Percentiles rank a stretch among this genome's conserved stretches.
Evolutionary conservation across 2,888 invertebrate genomes (phyloP).

Genomic region (Cosmia trapezina): DNA sequence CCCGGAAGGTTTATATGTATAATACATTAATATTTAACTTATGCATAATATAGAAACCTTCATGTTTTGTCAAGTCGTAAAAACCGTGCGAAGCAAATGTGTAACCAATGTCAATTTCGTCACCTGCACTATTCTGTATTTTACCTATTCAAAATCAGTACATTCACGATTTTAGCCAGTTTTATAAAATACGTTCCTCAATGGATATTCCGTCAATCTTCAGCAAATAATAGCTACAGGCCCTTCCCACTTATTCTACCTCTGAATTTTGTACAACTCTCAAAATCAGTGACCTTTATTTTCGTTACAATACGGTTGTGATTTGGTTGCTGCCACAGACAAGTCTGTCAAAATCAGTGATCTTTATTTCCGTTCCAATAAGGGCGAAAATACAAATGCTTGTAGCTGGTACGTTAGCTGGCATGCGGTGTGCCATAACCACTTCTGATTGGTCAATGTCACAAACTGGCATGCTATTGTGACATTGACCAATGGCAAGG

Average conservation of each 20-base stretch:
- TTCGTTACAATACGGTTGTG: no score
- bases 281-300: neutral
- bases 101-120: neutral
- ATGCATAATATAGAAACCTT: no score
- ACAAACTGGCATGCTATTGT: no score
- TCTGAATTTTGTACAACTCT: neutral
- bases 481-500: no score
- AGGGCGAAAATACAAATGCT: no score
- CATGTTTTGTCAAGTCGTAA: no score
- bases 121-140: slow-evolving; percentile 3
- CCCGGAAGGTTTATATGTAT: no score
- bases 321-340: neutral
- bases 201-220: slow-evolving; percentile 16
- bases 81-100: neutral
- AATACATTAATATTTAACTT: no score
- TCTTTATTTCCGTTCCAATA: neutral
- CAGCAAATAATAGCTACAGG: neutral
- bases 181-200: neutral
- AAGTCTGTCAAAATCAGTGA: neutral
- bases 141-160: slow-evolving; percentile 39
- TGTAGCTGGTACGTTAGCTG: no score
- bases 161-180: slow-evolving; percentile 18
- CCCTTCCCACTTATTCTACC: neutral
- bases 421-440: no score
- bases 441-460: no score